Evolutionary conservation across 2,797 vertebrate species (phyloP).

Genomic region (Benthosema pterotum): DNA sequence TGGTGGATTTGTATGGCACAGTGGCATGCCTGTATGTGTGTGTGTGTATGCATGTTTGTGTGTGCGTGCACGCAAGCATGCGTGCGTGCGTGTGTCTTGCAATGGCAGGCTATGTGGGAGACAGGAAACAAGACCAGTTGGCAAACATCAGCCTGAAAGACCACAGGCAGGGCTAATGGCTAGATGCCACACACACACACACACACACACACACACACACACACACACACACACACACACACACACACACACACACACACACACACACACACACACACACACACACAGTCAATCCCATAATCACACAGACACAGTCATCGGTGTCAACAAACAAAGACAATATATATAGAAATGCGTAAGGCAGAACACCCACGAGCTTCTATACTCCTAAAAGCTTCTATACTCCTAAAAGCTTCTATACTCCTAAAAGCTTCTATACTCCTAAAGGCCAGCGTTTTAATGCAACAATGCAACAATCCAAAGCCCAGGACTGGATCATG

Average conservation of each 20-base stretch:
- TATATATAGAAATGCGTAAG: no score
- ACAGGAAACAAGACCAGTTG: conserved; percentile 67
- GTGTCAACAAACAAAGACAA: background rate
- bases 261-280: conserved; percentile 14
- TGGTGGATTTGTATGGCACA: conserved; percentile 14
- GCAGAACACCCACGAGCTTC: no score
- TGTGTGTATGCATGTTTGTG: conserved; percentile 3
- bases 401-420: no score
- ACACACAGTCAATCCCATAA: conserved; percentile 22
- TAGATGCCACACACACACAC: conserved; percentile 29
- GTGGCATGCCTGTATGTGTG: conserved; percentile 10
- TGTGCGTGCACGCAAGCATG: background rate
- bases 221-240: conserved; percentile 21
- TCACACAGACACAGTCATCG: conserved; percentile 1
- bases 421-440: no score
- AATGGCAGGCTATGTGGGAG: conserved; percentile 37
- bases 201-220: conserved; percentile 24
- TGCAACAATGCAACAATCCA: no score
- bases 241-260: conserved; percentile 23
- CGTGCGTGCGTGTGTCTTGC: conserved; percentile 6
- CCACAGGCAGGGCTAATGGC: conserved; percentile 55
- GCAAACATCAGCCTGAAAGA: conserved; percentile 71
- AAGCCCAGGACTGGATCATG: no score
- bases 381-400: no score
- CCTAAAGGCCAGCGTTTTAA: no score